Base-by-base conservation (phyloP, 2,797 vertebrate species). In the Sphenopsis melanotis region DNA sequence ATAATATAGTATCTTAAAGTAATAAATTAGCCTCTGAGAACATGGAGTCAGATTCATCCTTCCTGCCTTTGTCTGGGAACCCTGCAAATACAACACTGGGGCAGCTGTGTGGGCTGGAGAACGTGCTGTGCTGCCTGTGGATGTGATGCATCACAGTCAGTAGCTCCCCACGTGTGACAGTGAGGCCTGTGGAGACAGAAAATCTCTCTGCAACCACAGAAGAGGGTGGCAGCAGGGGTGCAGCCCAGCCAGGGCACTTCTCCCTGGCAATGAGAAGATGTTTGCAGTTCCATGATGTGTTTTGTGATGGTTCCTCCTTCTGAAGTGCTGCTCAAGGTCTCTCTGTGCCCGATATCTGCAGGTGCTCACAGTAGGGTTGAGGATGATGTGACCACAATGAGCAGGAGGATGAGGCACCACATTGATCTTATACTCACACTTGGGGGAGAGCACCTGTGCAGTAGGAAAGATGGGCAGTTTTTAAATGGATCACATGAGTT, bases 231-330 rank as follows among this genome's bases (percentile, higher is more conserved):
- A 27, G 56, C 46, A 46, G 37, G 32, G 23, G 6, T n/a, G 29
- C 44, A 22, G 61, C 65, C 64, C 79, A 23, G 11, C 39, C 72
- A 4, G 11, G 1, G 32, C 44, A 29, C 12, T 55, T 37, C 39
- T 50, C 23, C 50, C 57, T 29, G 24, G 44, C 77, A 68, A 18
- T 14, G 59, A 11, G 65, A 56, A 65, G 39, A 32, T 71, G 56
- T 78, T 89, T 15, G 30, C 23, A 11, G 36, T 24, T 92, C 85
- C 47, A 15, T 0, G 0, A 17, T 18, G 30, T 0, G 0, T 71
- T 44, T 6, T 55, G 34, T 44, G 23, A 1, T n/a, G 30, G 39
- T 24, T 91, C 75, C 44, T 61, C 17, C 34, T 59, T 52, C 47
- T 78, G 2, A 59, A 46, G 32, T 27, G 63, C 69, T 69, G 26